Evolutionary conservation across 2,113 vertebrate species (phyloP).

Genomic region (Sinocyclocheilus rhinocerous): DNA sequence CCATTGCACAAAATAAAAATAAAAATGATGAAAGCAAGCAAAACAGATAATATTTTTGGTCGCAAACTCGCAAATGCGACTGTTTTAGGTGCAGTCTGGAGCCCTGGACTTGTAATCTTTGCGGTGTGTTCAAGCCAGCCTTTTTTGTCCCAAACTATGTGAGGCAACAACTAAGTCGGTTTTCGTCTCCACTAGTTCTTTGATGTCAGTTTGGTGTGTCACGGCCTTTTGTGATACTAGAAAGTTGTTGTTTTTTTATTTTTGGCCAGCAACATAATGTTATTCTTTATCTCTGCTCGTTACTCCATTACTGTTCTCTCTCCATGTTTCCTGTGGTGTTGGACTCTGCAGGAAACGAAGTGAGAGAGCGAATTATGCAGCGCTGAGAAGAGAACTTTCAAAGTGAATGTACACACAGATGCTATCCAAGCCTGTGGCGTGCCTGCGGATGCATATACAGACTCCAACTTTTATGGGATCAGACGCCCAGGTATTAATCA

Average conservation of each 20-base stretch:
- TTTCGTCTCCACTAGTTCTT: too few species aligned
- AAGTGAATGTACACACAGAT: conserved; percentile 65
- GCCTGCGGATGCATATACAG: conserved; percentile 69
- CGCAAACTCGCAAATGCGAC: too few species aligned
- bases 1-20: not conserved
- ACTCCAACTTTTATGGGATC: conserved; percentile 14
- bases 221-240: not conserved
- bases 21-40: not conserved
- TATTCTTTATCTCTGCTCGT: conserved; percentile 40
- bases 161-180: too few species aligned
- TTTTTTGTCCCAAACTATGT: too few species aligned
- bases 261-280: conserved; percentile 19
- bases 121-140: too few species aligned
- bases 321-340: conserved; percentile 34
- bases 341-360: conserved; percentile 62
- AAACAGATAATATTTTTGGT: not conserved
- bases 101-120: too few species aligned
- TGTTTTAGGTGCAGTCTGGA: too few species aligned
- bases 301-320: not conserved
- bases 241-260: conserved; percentile 37
- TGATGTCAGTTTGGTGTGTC: too few species aligned
- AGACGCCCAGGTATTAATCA: conserved; percentile 70
- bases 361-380: conserved; percentile 39
- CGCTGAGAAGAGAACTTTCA: conserved; percentile 17
- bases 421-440: conserved; percentile 34